These are phyloP conservation scores for Thermophis baileyi DNA, from an alignment of 2,113 vertebrate species.

Conservation along the genomic window DNA sequence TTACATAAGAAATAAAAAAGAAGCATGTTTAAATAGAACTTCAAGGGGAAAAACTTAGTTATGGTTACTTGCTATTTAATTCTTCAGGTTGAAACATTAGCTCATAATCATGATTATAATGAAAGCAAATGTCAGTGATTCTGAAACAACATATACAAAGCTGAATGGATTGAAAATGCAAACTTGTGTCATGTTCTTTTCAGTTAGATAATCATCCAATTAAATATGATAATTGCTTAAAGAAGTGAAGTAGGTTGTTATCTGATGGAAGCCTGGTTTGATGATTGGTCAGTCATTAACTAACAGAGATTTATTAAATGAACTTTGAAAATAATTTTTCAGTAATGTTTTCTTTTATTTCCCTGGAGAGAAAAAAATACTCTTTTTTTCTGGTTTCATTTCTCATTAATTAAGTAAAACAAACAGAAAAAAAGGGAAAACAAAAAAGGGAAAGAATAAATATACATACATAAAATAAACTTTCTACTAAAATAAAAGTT, in stretches of 20 bases:
- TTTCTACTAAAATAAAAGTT: background rate
- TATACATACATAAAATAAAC: background rate
- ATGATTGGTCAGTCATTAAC: background rate
- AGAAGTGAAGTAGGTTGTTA: background rate
- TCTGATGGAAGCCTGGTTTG: background rate
- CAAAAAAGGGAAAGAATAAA: background rate
- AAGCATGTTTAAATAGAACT: background rate
- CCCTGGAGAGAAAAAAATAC: background rate
- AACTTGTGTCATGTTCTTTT: background rate
- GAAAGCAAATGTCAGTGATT: background rate
- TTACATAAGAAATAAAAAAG: background rate
- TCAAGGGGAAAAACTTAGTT: background rate
- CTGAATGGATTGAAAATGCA: background rate
- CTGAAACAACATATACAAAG: background rate
- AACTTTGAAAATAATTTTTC: background rate
- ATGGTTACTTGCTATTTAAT: background rate
- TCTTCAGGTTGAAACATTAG: background rate
- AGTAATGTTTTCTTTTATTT: background rate
- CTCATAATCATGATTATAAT: background rate
- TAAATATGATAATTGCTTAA: background rate
- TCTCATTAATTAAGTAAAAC: background rate
- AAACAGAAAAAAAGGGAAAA: background rate
- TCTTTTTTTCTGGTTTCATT: background rate
- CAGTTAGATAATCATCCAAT: background rate
- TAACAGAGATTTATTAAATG: background rate